Conservation (phyloP, 2,888 invertebrate genomes). For the Ceriagrion tenellum region DNA sequence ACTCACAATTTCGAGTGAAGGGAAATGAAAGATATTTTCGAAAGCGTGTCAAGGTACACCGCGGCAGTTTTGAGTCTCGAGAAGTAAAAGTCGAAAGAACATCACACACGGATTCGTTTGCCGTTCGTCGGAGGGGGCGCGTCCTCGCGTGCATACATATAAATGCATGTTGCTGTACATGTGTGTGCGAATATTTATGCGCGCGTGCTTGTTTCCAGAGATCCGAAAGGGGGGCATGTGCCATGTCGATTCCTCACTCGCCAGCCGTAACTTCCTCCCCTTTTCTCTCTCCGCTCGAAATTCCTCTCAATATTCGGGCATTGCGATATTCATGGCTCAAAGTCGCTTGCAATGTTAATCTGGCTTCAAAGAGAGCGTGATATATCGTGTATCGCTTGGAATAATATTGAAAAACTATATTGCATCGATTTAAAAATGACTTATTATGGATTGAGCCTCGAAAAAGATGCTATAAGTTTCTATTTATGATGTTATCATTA, state of each 20-base stretch:
- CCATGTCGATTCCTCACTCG: not conserved
- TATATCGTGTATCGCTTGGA: too few species aligned
- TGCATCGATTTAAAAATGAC: too few species aligned
- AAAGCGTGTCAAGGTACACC: not conserved
- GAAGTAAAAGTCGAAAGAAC: not conserved
- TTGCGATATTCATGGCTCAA: not conserved
- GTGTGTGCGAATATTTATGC: not conserved
- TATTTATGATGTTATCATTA: too few species aligned
- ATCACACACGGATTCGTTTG: not conserved
- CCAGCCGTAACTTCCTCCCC: not conserved
- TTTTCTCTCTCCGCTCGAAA: not conserved
- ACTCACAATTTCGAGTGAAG: not conserved
- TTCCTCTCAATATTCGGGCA: not conserved
- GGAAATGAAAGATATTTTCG: not conserved
- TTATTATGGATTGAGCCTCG: too few species aligned
- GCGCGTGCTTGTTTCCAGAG: not conserved
- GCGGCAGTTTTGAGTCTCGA: not conserved
- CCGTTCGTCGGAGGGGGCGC: not conserved
- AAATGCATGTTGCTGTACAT: not conserved
- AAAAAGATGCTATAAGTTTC: too few species aligned
- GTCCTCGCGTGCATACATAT: not conserved
- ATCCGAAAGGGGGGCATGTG: not conserved
- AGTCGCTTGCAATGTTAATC: too few species aligned
- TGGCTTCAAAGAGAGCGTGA: too few species aligned
- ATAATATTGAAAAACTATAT: too few species aligned